Conservation (phyloP, 2,113 vertebrate genomes). For the Rana temporaria region DNA sequence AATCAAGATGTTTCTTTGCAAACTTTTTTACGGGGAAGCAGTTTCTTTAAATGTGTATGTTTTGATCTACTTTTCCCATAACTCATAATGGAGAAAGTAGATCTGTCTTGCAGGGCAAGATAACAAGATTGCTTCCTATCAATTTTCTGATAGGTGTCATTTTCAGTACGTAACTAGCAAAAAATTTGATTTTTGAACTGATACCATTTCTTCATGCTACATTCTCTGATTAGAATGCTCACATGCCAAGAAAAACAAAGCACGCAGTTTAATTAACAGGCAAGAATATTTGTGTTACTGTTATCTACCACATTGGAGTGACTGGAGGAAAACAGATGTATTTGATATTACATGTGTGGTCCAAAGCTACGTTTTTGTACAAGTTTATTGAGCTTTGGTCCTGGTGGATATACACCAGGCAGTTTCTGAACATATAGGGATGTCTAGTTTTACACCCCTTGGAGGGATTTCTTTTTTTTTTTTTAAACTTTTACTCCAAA, state of each 20-base stretch:
- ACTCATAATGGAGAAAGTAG: too few species aligned
- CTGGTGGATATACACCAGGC: constrained; percentile 1
- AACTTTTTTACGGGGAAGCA: too few species aligned
- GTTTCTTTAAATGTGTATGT: too few species aligned
- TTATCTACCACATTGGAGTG: background rate
- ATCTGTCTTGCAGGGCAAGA: background rate
- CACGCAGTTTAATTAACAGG: constrained; percentile 16
- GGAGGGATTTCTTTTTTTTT: background rate
- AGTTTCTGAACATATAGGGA: constrained; percentile 1
- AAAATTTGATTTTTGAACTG: constrained; percentile 13
- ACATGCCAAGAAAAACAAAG: constrained; percentile 32
- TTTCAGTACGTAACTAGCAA: constrained; percentile 3
- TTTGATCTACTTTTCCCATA: too few species aligned
- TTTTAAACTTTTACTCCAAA: too few species aligned
- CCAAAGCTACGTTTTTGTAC: constrained; percentile 32
- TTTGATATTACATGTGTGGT: constrained; percentile 45
- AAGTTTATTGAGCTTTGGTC: background rate
- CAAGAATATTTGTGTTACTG: constrained; percentile 26
- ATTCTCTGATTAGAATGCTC: constrained; percentile 10
- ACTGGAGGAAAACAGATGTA: background rate
- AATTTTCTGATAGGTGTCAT: constrained; percentile 10
- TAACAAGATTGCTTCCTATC: background rate
- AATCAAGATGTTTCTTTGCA: too few species aligned
- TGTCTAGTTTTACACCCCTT: background rate
- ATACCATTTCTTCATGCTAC: constrained; percentile 38